Conservation (phyloP, 1,140 invertebrate genomes). For the Antheraea mylitta region DNA sequence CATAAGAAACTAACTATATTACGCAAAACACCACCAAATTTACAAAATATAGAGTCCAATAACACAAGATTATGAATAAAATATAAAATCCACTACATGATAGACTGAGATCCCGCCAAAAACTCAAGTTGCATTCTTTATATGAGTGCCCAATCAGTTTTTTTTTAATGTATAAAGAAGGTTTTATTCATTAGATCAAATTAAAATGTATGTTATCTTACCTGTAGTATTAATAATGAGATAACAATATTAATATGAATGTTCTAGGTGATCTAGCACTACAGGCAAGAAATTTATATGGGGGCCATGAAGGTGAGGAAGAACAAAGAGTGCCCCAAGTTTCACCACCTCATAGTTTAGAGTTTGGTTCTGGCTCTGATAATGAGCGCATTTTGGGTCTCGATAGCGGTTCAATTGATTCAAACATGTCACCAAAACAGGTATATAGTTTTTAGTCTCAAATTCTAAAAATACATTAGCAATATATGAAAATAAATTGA, state of each 20-base stretch:
- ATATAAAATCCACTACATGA: too few relatives aligned
- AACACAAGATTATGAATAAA: too few relatives aligned
- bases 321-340: constrained; percentile 82
- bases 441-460: constrained; percentile 39
- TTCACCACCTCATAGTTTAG: constrained; percentile 78
- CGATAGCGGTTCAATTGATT: constrained; percentile 91
- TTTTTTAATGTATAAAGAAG: too few relatives aligned
- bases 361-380: constrained; percentile 75
- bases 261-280: constrained; percentile 80
- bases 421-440: constrained; percentile 91
- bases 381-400: constrained; percentile 95
- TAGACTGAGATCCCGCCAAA: too few relatives aligned
- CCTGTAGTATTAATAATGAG: too few relatives aligned
- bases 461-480: not conserved
- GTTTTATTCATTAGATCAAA: too few relatives aligned
- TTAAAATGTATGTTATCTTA: too few relatives aligned
- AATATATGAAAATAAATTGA: not conserved
- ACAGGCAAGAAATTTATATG: constrained; percentile 78
- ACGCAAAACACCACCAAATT: too few relatives aligned
- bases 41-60: too few relatives aligned
- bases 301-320: constrained; percentile 75
- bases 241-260: not conserved
- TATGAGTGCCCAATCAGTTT: too few relatives aligned
- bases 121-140: too few relatives aligned
- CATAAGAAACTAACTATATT: too few relatives aligned